Conservation (phyloP, 2,888 invertebrate species). For the Athetis lepigone region DNA sequence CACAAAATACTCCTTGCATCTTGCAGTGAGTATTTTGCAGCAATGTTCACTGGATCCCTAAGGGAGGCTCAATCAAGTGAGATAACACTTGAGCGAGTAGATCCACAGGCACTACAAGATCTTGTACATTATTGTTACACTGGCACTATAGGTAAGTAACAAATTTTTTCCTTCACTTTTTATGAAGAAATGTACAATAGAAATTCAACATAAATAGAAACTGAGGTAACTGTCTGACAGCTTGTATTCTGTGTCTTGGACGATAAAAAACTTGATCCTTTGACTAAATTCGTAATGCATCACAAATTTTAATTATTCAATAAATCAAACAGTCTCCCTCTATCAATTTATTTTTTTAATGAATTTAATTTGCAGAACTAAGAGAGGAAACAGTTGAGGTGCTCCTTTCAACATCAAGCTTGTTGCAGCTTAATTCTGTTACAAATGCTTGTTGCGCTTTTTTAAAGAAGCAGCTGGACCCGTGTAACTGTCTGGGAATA, state of each 20-base stretch:
- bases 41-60: slow-evolving; percentile 98
- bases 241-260: too few relatives aligned
- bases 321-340: slow-evolving; percentile 15
- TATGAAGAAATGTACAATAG: too few relatives aligned
- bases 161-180: slow-evolving; percentile 8
- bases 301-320: slow-evolving; percentile 31
- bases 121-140: slow-evolving; percentile 98
- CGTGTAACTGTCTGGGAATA: slow-evolving; percentile 98
- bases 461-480: slow-evolving; percentile 96
- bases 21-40: slow-evolving; percentile 98
- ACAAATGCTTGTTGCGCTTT: slow-evolving; percentile 97
- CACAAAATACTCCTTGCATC: slow-evolving; percentile 97
- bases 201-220: too few relatives aligned
- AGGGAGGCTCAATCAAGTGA: slow-evolving; percentile 96
- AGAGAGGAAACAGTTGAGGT: slow-evolving; percentile 98
- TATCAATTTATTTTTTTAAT: slow-evolving; percentile 27
- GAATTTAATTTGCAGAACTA: slow-evolving; percentile 92
- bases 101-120: slow-evolving; percentile 95
- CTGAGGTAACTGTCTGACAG: neutral
- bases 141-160: slow-evolving; percentile 91
- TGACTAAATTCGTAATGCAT: too few relatives aligned
- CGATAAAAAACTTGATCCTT: too few relatives aligned
- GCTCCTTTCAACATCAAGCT: slow-evolving; percentile 96
- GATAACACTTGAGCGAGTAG: slow-evolving; percentile 95
- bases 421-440: slow-evolving; percentile 96